Evolutionary conservation across 2,797 vertebrate species (phyloP), one percentile per base, ranked within the genome.

Genomic region (Epinephelus malabaricus): DNA sequence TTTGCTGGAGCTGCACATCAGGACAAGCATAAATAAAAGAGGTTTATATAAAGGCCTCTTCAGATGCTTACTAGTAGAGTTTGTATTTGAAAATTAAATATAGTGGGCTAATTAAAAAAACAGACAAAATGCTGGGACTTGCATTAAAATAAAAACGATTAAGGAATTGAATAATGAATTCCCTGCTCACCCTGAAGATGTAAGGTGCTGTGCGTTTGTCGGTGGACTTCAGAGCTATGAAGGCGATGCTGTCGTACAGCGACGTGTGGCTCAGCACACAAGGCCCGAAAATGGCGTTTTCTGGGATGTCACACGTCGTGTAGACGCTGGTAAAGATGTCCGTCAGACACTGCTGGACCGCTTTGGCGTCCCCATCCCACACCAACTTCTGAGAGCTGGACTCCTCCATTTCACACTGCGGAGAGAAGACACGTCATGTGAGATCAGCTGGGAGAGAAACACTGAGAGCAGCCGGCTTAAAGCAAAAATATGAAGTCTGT

Each of bases 281-380:
- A 9, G 98, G 98, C 18, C 98, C 98, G 54, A 99, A 99, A 65
- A 99, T 98, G 69, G 98, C 98, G 84, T 97, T 98, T 90, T 99
- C 97, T 0, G 98, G 98, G 71, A 99, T 96, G 94, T 99, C 98
- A 63, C 98, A 99, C 65, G 98, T 99, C 76, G 98, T 99, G 93
- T 96, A 99, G 50, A 99, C 98, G 85, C 98, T 99, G 67, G 98
- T 99, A 85, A 99, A 99, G 75, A 99, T 99, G 92, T 99, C 98
- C 34, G 98, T 99, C 68, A 99, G 95, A 88, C 98, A 99, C 90
- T 99, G 98, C 92, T 99, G 98, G 61, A 99, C 97, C 19, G 97
- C 97, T 83, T 98, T 98, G 92, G 98, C 96, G 82, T 99, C 98
- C 59, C 97, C 97, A 14, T 99, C 98, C 97, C 98, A 98, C 65